Evolutionary conservation across 2,888 invertebrate species (phyloP).

Genomic region (Drosophila trichaetosa): DNA sequence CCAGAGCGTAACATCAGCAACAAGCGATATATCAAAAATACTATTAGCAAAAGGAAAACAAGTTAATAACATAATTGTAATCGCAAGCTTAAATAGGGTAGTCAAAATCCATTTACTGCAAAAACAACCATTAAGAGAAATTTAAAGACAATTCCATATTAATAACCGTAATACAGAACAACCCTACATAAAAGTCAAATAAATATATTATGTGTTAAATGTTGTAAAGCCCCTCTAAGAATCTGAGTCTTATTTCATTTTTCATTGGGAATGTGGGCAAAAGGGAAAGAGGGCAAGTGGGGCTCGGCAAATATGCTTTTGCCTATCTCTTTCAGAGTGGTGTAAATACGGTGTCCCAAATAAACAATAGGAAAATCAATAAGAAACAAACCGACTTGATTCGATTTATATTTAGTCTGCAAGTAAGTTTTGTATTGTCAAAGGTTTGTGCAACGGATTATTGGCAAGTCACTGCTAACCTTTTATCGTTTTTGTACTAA

Average conservation of each 20-base stretch:
- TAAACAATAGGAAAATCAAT: background rate
- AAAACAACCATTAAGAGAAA: slow-evolving; percentile 29
- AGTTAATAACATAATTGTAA: slow-evolving; percentile 22
- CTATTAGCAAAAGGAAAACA: slow-evolving; percentile 18
- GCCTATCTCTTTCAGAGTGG: background rate
- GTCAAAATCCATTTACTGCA: slow-evolving; percentile 36
- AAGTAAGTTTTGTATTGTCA: background rate
- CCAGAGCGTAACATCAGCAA: slow-evolving; percentile 41
- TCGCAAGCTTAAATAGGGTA: slow-evolving; percentile 43
- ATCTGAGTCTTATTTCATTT: slow-evolving; percentile 37
- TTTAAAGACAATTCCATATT: slow-evolving; percentile 59
- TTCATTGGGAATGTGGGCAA: background rate
- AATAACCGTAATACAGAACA: slow-evolving; percentile 43
- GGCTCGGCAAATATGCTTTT: background rate
- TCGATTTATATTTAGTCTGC: background rate
- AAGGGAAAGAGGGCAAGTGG: background rate
- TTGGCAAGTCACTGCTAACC: background rate
- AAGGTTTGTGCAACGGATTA: background rate
- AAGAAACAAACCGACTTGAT: background rate
- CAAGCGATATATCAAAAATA: slow-evolving; percentile 28
- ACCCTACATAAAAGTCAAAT: slow-evolving; percentile 64
- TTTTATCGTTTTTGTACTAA: slow-evolving; percentile 7
- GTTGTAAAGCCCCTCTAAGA: slow-evolving; percentile 80
- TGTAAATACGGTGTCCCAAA: background rate
- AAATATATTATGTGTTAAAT: slow-evolving; percentile 81